A percentile compares a stretch with the other conserved stretches of the same genome.
phyloP scores from a whole-genome alignment of 2,113 vertebrate species.

The Gracilinanus agilis region DNA sequence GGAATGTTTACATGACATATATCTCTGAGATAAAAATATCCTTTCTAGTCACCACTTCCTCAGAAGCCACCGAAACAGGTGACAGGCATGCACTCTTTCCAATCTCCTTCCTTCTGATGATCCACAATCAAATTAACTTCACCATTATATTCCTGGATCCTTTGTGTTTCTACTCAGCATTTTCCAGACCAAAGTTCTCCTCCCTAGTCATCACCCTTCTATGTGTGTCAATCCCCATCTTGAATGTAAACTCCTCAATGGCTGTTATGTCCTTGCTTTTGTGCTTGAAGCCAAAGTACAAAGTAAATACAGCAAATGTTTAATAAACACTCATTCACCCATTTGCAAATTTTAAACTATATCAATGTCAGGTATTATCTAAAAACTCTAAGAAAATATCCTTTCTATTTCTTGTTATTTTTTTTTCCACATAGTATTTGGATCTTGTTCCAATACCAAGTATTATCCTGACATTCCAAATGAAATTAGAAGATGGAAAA shows the following conservation, averaged over 20 bases:
- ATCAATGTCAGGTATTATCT: no score
- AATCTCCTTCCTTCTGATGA: background rate
- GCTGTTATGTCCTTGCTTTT: background rate
- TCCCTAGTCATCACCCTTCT: background rate
- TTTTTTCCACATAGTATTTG: no score
- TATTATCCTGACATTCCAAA: no score
- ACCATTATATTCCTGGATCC: background rate
- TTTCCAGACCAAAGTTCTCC: background rate
- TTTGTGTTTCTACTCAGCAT: background rate
- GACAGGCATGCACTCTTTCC: background rate
- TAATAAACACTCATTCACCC: no score
- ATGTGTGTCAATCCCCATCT: background rate
- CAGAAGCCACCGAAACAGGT: background rate
- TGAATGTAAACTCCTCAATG: background rate
- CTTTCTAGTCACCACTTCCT: background rate
- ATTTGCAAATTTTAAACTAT: no score
- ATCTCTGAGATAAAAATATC: background rate
- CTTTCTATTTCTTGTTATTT: no score
- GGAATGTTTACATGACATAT: background rate
- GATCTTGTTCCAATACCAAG: no score
- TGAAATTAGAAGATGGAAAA: no score
- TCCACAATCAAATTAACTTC: background rate
- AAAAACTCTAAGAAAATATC: no score
- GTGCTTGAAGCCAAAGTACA: background rate
- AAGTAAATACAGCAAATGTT: background rate